Evolutionary conservation across 64 coral and sea anemone genomes (phyloP).

Genomic region (Dendrophyllia cribrosa): DNA sequence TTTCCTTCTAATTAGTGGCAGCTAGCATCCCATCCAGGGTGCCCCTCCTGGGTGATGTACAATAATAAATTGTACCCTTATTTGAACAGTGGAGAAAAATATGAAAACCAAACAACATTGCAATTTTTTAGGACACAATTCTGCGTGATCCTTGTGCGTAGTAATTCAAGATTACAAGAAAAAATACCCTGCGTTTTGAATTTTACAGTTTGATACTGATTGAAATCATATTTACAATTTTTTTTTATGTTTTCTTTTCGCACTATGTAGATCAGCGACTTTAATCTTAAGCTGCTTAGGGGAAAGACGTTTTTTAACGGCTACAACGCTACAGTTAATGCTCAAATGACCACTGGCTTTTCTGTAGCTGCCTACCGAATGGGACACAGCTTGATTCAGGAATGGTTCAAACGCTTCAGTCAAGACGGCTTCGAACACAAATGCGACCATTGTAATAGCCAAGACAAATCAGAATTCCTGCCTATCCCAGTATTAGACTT

Average conservation of each 20-base stretch:
- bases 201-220: no score
- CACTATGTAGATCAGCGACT: not conserved
- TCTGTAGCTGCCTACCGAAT: conserved; percentile 72
- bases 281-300: not conserved
- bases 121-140: no score
- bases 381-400: conserved; percentile 71
- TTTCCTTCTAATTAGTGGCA: no score
- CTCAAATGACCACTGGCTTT: conserved; percentile 51
- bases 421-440: not conserved
- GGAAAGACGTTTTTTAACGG: conserved; percentile 4
- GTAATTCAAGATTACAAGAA: no score
- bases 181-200: no score
- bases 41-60: no score
- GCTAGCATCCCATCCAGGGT: no score
- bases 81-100: no score
- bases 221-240: not conserved
- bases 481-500: conserved; percentile 3
- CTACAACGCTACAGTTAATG: not conserved
- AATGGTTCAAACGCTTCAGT: not conserved
- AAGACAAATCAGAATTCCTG: not conserved
- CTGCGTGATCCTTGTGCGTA: no score
- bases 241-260: not conserved
- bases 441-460: not conserved
- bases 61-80: no score
- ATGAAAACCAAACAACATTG: no score